Base-by-base conservation (phyloP, 2,113 vertebrate genomes). In the Barbus barbus region DNA sequence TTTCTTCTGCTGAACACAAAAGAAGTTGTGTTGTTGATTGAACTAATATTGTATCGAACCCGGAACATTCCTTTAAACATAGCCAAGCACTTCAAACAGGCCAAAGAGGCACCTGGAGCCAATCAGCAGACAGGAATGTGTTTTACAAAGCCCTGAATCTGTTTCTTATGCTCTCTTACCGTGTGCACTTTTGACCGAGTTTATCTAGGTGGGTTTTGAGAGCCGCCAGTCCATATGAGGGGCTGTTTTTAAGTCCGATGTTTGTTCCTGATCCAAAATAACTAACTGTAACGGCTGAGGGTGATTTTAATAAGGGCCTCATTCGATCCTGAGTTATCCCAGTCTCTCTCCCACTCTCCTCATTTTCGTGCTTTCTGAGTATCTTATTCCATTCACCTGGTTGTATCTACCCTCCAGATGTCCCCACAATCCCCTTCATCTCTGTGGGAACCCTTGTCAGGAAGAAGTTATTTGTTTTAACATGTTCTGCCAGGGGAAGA, bases 401-500 rank as follows among this genome's bases (percentile, higher is more conserved):
- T 78, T 77, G 60, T 77, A 67, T 88, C 81, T 88, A 82, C 84
- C 81, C 77, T 86, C 87, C 84, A 88, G 87, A 88, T 88, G 84
- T 88, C 84, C 79, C 81, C 82, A 82, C 72, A 82, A 76, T 81
- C 65, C 84, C 36, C 86, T 88, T 88, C 87, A 88, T 88, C 87
- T 88, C 78, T 26, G 61, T 80, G 80, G 77, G 84, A 86, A 82
- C 61, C 73, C 71, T 44, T 81, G 78, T 83, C 41, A 86, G 84
- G 77, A 86, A 46, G 69, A 86, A 88, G 84, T 77, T 88, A 88
- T 88, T 88, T 88, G 78, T 86, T 88, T 88, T 78, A 86, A 84
- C 71, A 83, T 84, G 78, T 83, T 83, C 63, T 77, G 53, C 61
- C 72, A 81, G 44, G 60, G 41, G 24, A 83, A 81, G 36, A 53